Conservation (phyloP, 2,113 vertebrate species). For the Phalacrocorax pelagicus region DNA sequence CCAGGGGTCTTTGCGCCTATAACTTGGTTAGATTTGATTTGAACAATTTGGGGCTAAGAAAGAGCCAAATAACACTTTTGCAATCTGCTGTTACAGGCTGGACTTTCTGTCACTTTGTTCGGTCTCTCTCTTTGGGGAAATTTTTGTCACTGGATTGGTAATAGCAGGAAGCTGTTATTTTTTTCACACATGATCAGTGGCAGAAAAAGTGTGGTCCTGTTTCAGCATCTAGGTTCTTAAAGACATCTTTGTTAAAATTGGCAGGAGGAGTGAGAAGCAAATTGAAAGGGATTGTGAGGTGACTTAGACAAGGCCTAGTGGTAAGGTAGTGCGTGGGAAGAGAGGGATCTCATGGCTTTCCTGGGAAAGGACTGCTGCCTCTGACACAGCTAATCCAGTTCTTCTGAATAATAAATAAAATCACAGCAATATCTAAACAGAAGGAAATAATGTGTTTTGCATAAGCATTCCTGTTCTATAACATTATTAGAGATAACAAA, state of each 20-base stretch:
- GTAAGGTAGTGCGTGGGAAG: not conserved
- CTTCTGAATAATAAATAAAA: not conserved
- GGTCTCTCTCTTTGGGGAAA: not conserved
- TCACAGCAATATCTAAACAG: not conserved
- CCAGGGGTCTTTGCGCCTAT: not conserved
- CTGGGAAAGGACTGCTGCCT: not conserved
- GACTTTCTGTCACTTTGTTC: not conserved
- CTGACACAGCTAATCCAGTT: not conserved
- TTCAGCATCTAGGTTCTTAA: not conserved
- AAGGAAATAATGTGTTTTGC: not conserved
- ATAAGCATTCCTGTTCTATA: not conserved
- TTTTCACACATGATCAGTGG: slow-evolving; percentile 17
- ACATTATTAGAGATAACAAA: not conserved
- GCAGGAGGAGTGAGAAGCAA: not conserved
- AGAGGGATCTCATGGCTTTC: not conserved
- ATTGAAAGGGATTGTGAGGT: not conserved
- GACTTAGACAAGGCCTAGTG: not conserved
- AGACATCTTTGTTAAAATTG: not conserved
- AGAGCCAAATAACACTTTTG: not conserved
- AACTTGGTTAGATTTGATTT: not conserved
- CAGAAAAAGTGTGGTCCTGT: not conserved
- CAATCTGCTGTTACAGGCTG: not conserved
- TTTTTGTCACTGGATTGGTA: not conserved
- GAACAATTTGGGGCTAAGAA: not conserved
- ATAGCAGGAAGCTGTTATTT: slow-evolving; percentile 33